These are phyloP conservation scores for Romanogobio albipinnatus DNA, from an alignment of 2,113 vertebrate genomes.

Conservation along the genomic window DNA sequence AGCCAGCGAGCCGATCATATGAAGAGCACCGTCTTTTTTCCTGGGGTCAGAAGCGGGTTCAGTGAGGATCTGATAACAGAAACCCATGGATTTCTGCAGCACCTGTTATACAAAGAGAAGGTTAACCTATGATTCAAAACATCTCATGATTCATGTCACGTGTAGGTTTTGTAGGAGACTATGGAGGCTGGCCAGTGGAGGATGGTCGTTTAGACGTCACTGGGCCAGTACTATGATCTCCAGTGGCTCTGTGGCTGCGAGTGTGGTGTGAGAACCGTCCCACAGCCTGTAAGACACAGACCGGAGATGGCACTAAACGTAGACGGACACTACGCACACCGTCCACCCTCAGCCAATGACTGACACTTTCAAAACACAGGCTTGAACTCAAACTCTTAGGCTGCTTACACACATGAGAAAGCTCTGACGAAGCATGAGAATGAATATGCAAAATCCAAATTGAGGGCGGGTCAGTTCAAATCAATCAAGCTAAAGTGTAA, in stretches of 20 bases:
- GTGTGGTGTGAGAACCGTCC: slow-evolving; percentile 73
- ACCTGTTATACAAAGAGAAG: slow-evolving; percentile 76
- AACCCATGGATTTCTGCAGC: slow-evolving; percentile 97
- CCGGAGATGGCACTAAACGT: slow-evolving; percentile 69
- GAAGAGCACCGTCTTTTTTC: slow-evolving; percentile 97
- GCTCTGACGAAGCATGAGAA: background rate
- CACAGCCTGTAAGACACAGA: slow-evolving; percentile 73
- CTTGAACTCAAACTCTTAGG: background rate
- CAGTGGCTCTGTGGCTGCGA: slow-evolving; percentile 72
- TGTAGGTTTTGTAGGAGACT: slow-evolving; percentile 71
- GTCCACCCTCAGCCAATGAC: slow-evolving; percentile 35
- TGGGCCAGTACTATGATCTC: slow-evolving; percentile 82
- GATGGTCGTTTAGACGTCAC: slow-evolving; percentile 69
- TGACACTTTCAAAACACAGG: background rate
- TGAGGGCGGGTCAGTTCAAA: background rate
- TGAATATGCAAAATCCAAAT: background rate
- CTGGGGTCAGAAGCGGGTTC: slow-evolving; percentile 91
- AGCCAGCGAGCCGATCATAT: slow-evolving; percentile 98
- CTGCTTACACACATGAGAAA: background rate
- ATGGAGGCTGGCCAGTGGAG: slow-evolving; percentile 77
- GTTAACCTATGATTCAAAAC: background rate
- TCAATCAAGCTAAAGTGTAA: too few relatives aligned
- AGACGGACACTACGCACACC: slow-evolving; percentile 74
- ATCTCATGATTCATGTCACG: background rate
- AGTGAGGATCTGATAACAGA: slow-evolving; percentile 97